Evolutionary conservation across 64 coral and sea anemone genomes (phyloP).

Genomic region (Stichodactyla mertensii): DNA sequence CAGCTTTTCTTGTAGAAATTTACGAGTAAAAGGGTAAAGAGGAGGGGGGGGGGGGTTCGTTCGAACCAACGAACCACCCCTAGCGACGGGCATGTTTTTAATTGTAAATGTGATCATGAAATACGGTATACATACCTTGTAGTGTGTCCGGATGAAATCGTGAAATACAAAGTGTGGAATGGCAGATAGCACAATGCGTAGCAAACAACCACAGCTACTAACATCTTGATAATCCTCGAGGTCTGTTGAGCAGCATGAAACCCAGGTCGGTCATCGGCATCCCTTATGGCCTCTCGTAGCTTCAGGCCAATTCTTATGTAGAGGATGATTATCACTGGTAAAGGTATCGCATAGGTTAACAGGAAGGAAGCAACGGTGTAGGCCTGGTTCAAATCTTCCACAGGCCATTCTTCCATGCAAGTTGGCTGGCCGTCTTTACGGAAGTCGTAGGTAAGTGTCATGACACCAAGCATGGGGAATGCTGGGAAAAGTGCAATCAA

Average conservation of each 20-base stretch:
- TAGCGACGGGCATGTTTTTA: no score
- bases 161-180: constrained; percentile 55
- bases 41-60: no score
- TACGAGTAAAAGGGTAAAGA: no score
- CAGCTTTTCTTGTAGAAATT: no score
- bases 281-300: constrained; percentile 71
- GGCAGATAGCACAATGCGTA: constrained; percentile 91
- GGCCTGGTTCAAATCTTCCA: background rate
- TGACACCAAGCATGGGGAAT: constrained; percentile 75
- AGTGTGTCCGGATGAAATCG: background rate
- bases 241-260: constrained; percentile 79
- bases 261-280: constrained; percentile 85
- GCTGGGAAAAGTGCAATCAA: constrained; percentile 74
- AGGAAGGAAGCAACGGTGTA: constrained; percentile 53
- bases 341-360: constrained; percentile 80
- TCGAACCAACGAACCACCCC: no score
- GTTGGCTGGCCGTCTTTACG: background rate
- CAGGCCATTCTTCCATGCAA: constrained; percentile 48
- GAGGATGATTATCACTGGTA: constrained; percentile 75
- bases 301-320: constrained; percentile 88
- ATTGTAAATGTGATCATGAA: no score
- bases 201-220: constrained; percentile 80
- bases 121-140: background rate
- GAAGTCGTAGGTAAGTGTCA: background rate
- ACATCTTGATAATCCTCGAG: constrained; percentile 77